These are phyloP conservation scores for Danaus chrysippus DNA, from an alignment of 2,888 invertebrate genomes.

Conservation along the genomic window DNA sequence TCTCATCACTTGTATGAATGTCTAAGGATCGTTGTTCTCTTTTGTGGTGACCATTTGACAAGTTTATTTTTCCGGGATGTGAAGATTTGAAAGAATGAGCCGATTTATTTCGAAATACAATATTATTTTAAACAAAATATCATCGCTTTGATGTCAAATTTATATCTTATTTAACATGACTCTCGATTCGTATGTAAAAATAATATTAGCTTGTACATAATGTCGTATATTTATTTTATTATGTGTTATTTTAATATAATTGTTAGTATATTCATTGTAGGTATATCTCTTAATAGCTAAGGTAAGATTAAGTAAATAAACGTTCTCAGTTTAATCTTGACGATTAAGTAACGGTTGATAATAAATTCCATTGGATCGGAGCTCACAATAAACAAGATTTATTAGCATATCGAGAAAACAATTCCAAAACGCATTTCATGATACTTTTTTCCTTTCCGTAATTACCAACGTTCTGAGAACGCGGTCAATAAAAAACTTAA, in stretches of 20 bases:
- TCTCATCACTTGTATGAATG: conserved; percentile 32
- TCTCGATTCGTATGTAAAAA: conserved; percentile 9
- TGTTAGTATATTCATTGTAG: too few relatives aligned
- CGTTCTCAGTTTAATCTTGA: conserved; percentile 35
- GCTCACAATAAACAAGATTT: too few relatives aligned
- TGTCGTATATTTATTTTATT: not conserved
- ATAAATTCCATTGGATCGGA: conserved; percentile 36
- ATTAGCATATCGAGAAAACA: too few relatives aligned
- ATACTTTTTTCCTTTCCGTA: too few relatives aligned
- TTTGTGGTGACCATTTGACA: conserved; percentile 47
- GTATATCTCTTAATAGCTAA: conserved; percentile 10
- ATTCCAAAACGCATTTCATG: too few relatives aligned
- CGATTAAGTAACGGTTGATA: conserved; percentile 40
- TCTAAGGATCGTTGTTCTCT: conserved; percentile 37
- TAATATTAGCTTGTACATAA: too few relatives aligned
- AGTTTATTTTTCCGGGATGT: conserved; percentile 46
- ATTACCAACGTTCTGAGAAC: too few relatives aligned
- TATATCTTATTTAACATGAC: conserved; percentile 25
- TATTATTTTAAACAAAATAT: conserved; percentile 18
- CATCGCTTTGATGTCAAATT: conserved; percentile 30
- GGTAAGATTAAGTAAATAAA: conserved; percentile 31
- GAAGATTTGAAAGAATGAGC: conserved; percentile 34
- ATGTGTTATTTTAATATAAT: too few relatives aligned
- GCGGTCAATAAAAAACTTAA: too few relatives aligned
- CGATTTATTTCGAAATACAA: conserved; percentile 13